A percentile compares a stretch with the other conserved stretches of the same genome.
phyloP scores from a whole-genome alignment of 35 echinoderm and acorn worm species.

The Eucidaris tribuloides region DNA sequence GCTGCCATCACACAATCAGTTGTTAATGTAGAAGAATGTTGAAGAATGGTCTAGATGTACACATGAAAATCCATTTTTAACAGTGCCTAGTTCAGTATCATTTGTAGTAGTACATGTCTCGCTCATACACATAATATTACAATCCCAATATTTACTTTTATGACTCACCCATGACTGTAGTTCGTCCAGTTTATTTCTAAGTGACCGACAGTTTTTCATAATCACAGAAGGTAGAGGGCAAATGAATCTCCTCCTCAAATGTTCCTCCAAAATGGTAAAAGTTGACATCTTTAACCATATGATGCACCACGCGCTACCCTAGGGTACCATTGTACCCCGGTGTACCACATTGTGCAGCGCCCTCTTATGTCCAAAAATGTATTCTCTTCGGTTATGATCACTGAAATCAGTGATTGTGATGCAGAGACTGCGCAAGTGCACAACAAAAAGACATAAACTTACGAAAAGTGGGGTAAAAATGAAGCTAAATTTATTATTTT shows the following conservation, averaged over 20 bases:
- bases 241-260: neutral
- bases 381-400: too few relatives aligned
- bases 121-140: slow-evolving; percentile 19
- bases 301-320: too few relatives aligned
- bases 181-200: slow-evolving; percentile 36
- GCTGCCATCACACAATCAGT: slow-evolving; percentile 6
- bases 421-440: too few relatives aligned
- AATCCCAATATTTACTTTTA: neutral
- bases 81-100: neutral
- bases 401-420: too few relatives aligned
- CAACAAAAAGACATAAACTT: too few relatives aligned
- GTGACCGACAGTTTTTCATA: neutral
- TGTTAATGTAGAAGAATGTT: slow-evolving; percentile 19
- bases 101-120: slow-evolving; percentile 14
- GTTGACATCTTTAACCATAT: too few relatives aligned
- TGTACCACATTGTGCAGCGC: too few relatives aligned
- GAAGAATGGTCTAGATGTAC: neutral
- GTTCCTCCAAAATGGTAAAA: too few relatives aligned
- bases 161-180: slow-evolving; percentile 6
- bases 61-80: slow-evolving; percentile 6
- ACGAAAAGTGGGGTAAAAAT: too few relatives aligned
- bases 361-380: too few relatives aligned
- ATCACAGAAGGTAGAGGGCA: slow-evolving; percentile 2
- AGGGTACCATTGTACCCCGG: too few relatives aligned
- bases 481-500: too few relatives aligned